Base-by-base conservation (phyloP, 53 echinoderm and acorn worm genomes). In the Paracentrotus lividus region DNA sequence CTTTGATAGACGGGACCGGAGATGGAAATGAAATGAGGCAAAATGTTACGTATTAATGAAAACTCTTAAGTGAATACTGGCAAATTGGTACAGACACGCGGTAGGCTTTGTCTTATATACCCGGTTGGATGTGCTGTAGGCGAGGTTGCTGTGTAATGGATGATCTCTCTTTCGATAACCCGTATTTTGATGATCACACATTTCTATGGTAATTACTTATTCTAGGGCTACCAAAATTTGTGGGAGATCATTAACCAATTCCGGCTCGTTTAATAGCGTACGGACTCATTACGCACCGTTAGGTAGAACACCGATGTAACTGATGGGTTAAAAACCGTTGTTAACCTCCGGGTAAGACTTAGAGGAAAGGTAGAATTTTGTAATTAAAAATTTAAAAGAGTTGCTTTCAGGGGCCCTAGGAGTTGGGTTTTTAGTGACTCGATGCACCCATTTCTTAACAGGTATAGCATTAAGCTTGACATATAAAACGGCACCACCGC, bases 161-260 rank as follows among this genome's bases (percentile, higher is more conserved):
- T 54, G 86, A 86, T 86, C 54, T 38, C 86, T 31, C 33, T 15
- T 56, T 86, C 33, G 86, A 86, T 86, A 86, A 86, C 86, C 86
- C 86, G 33, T 9, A 55, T 55, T 36, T 55, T 54, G 56, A 36
- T 56, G 86, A 86, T 86, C 56, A 86, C 1, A 31, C 34, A 36
- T 86, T 86, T 86, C 81, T 47, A 45, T 81, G 27, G 24, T 81
- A 47, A 81, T 81, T 45, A 81, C 31, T 81, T 81, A 44, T 47
- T 81, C n/a, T n/a, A 27, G 81, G 81, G 47, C 81, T 81, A 10
- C 13, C 9, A 5, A 45, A 81, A 8, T 47, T 45, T n/a, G 44
- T 38, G n/a, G 49, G 13, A 81, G 47, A 81, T 9, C 9, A 47
- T 45, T 81, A 81, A 81, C 81, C n/a, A 2, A 47, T 24, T 47